Evolutionary conservation across 2,797 vertebrate species (phyloP).

Genomic region (Rhabdomys pumilio): DNA sequence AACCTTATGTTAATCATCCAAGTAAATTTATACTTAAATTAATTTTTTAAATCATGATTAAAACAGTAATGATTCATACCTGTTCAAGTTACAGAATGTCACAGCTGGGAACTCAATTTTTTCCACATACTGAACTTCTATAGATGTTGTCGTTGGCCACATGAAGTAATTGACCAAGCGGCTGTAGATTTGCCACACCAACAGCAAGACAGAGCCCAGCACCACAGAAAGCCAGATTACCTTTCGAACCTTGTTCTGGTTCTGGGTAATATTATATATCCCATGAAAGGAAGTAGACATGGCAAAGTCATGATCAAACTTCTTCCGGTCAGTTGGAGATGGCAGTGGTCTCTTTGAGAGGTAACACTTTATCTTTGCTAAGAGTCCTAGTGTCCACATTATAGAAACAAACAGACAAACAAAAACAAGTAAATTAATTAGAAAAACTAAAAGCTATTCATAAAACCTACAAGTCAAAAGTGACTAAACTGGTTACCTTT

Average conservation of each 20-base stretch:
- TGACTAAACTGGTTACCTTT: background rate
- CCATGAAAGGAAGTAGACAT: conserved; percentile 90
- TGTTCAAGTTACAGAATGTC: conserved; percentile 91
- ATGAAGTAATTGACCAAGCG: conserved; percentile 89
- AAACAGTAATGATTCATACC: conserved; percentile 84
- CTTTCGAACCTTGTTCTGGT: conserved; percentile 81
- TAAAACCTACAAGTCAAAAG: background rate
- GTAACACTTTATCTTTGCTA: conserved; percentile 84
- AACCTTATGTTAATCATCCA: background rate
- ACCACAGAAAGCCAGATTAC: conserved; percentile 87
- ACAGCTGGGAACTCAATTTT: conserved; percentile 89
- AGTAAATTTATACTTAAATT: background rate
- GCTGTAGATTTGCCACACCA: conserved; percentile 87
- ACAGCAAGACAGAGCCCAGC: conserved; percentile 77
- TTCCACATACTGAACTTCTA: conserved; percentile 89
- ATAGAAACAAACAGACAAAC: background rate
- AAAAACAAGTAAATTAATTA: background rate
- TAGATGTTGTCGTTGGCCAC: conserved; percentile 89
- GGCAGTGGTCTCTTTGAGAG: conserved; percentile 85
- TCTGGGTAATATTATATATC: conserved; percentile 86
- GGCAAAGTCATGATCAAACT: conserved; percentile 87
- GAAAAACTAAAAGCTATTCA: background rate
- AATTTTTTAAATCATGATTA: background rate
- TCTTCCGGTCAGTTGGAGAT: conserved; percentile 84
- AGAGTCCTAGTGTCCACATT: conserved; percentile 80